These are phyloP conservation scores for Syngnathus typhle DNA, from an alignment of 2,113 vertebrate species.

Conservation along the genomic window DNA sequence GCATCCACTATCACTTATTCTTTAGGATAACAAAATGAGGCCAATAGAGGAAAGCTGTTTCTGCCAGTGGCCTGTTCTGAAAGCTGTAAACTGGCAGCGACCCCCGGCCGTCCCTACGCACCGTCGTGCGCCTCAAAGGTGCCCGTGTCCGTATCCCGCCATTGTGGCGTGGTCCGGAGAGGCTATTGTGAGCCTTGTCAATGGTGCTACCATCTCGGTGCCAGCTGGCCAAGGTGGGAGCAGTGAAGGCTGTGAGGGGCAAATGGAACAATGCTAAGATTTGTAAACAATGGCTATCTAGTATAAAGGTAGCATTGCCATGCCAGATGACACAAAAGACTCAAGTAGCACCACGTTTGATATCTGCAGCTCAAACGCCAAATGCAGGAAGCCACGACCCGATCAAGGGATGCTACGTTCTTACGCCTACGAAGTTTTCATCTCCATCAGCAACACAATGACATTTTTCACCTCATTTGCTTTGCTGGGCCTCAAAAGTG, in stretches of 20 bases:
- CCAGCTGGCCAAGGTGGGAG: slow-evolving; percentile 67
- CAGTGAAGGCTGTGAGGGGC: slow-evolving; percentile 24
- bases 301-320: slow-evolving; percentile 56
- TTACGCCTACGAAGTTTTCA: no score
- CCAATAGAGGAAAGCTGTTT: slow-evolving; percentile 50
- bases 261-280: slow-evolving; percentile 60
- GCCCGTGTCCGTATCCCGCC: slow-evolving; percentile 59
- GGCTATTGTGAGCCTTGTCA: slow-evolving; percentile 69
- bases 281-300: slow-evolving; percentile 57
- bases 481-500: not conserved
- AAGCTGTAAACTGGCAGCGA: slow-evolving; percentile 63
- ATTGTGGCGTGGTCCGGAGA: slow-evolving; percentile 63
- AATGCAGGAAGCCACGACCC: not conserved
- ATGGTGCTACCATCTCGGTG: slow-evolving; percentile 60
- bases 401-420: no score
- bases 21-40: slow-evolving; percentile 59
- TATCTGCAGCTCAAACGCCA: slow-evolving; percentile 12
- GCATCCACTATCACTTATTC: slow-evolving; percentile 47
- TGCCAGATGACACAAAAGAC: slow-evolving; percentile 49
- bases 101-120: slow-evolving; percentile 62
- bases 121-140: slow-evolving; percentile 66
- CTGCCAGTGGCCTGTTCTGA: slow-evolving; percentile 61
- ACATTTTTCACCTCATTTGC: not conserved
- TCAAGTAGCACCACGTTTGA: slow-evolving; percentile 36
- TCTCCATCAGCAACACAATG: no score